These are phyloP conservation scores for Drosophila paulistorum DNA, from an alignment of 1,140 invertebrate genomes.

Conservation along the genomic window DNA sequence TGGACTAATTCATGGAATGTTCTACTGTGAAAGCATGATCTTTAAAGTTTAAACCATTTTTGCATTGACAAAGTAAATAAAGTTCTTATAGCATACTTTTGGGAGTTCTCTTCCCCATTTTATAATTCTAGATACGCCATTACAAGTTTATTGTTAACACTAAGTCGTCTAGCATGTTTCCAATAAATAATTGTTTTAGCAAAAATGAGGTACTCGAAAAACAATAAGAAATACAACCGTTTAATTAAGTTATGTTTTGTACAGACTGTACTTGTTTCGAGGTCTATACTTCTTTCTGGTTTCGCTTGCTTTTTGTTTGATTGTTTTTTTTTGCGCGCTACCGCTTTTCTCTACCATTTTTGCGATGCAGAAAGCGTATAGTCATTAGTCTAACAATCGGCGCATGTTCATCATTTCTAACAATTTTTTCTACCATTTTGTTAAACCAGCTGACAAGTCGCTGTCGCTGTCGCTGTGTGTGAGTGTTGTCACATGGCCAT, in stretches of 20 bases:
- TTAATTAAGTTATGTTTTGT: not conserved
- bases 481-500: slow-evolving; percentile 58
- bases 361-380: slow-evolving; percentile 70
- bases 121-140: too few species aligned
- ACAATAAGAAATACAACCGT: not conserved
- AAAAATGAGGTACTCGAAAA: not conserved
- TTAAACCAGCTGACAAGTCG: slow-evolving; percentile 56
- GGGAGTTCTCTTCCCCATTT: too few species aligned
- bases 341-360: slow-evolving; percentile 36
- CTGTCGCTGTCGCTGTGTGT: not conserved
- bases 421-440: slow-evolving; percentile 34
- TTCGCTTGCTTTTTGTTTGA: slow-evolving; percentile 7
- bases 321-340: slow-evolving; percentile 28
- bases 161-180: too few species aligned
- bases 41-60: too few species aligned
- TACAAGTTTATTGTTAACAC: too few species aligned
- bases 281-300: slow-evolving; percentile 14
- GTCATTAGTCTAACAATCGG: slow-evolving; percentile 67
- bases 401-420: slow-evolving; percentile 51
- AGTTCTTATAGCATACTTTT: too few species aligned
- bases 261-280: slow-evolving; percentile 1
- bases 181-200: too few species aligned
- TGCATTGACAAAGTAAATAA: too few species aligned
- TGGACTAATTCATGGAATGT: too few species aligned
- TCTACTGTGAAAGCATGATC: too few species aligned